Evolutionary conservation across 2,113 vertebrate genomes (phyloP).

Genomic region (Pygoscelis antarcticus): DNA sequence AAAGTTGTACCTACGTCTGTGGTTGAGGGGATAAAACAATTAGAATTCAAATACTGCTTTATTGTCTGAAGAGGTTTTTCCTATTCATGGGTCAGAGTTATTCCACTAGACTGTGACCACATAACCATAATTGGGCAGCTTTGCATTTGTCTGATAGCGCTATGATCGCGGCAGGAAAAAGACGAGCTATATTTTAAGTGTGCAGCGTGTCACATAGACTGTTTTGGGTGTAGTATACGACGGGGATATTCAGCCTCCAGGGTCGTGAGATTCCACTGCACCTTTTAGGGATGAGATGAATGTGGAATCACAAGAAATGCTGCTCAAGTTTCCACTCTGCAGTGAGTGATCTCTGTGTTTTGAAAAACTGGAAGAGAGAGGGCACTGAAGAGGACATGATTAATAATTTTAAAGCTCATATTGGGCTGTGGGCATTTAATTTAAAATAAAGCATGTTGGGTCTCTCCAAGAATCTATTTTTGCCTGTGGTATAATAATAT

Average conservation of each 20-base stretch:
- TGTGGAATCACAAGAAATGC: conserved; percentile 17
- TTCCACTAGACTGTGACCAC: not conserved
- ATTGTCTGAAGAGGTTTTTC: not conserved
- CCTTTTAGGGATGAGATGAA: conserved; percentile 43
- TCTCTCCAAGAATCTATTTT: not conserved
- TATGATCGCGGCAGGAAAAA: conserved; percentile 10
- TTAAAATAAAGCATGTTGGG: not conserved
- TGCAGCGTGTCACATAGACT: not conserved
- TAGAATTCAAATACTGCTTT: not conserved
- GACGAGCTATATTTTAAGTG: not conserved
- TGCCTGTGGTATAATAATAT: not conserved
- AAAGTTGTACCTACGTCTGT: not conserved
- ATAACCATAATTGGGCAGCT: conserved; percentile 63
- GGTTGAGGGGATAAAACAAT: not conserved
- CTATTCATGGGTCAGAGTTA: not conserved
- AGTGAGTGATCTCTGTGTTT: conserved; percentile 16
- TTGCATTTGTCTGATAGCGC: not conserved
- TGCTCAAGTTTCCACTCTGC: conserved; percentile 45
- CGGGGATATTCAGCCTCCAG: not conserved
- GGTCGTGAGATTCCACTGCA: conserved; percentile 34
- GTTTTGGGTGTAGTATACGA: not conserved
- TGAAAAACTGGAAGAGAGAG: not conserved
- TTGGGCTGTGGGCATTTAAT: not conserved
- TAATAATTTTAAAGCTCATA: not conserved
- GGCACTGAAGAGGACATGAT: not conserved